Base-by-base conservation (phyloP, 2,888 invertebrate genomes). In the Candidula unifasciata region DNA sequence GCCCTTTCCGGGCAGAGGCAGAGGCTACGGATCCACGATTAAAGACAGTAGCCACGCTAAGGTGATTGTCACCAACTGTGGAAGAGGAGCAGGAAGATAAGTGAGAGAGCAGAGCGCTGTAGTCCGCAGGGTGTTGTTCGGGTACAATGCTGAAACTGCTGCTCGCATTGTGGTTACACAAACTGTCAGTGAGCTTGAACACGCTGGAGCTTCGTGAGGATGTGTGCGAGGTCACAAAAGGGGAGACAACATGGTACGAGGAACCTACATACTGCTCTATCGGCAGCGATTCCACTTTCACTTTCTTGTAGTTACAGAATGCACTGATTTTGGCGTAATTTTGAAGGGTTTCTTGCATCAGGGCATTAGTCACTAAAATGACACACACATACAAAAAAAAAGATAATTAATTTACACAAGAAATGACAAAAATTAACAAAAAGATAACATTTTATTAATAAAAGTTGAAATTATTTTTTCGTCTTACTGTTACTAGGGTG, bases 301-400 rank as follows among this genome's bases (percentile, higher is more conserved):
- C 52, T 85, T 91, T 91, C 88, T 92, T 92, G 81, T 89, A 69
- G 35, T 69, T 69, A 24, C 69, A 35, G 35, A 69, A 69, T 69
- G 69, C 90, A 88, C 91, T 92, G 83, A 89, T 86, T 85, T 89
- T 89, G 88, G 88, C 89, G 89, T 88, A 90, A 83, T 87, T 88
- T 79, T 77, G 87, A 85, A 90, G 90, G 73, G 89, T 90, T 88
- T 90, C 91, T 91, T 92, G 92, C 92, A 92, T 92, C 90, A 89
- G 91, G 89, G 83, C 85, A 84, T 84, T 81, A 83, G n/a, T 73
- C 73, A 73, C 73, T 73, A 27, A 6, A 18, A 60, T 21, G 60
- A 60, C 16, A 52, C n/a, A n/a, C n/a, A n/a, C n/a, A n/a, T n/a
- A 10, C 8, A 44, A 73, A 52, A 44, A 24, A 35, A 35, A 33